Percentiles rank a stretch among this genome's conserved stretches.
These are phyloP conservation scores for Hirtodrosophila cameraria DNA, from an alignment of 2,888 invertebrate genomes.

Conservation along the genomic window DNA sequence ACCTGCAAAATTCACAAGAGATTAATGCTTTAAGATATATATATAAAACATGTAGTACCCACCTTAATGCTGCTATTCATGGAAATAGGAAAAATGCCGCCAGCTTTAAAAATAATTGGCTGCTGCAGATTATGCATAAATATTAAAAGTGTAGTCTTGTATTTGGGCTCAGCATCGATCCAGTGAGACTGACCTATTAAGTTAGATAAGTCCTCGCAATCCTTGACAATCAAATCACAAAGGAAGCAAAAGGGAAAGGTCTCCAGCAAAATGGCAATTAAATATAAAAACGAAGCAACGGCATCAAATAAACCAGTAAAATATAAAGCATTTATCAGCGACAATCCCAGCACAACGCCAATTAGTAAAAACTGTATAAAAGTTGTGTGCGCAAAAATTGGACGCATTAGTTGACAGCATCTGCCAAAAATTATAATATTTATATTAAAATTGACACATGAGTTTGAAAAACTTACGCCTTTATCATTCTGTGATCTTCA, in stretches of 20 bases:
- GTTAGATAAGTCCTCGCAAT: conserved; percentile 38
- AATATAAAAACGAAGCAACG: conserved; percentile 39
- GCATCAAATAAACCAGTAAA: conserved; percentile 43
- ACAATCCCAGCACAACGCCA: conserved; percentile 47
- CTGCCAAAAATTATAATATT: neutral
- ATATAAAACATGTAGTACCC: neutral
- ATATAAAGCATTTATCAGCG: conserved; percentile 47
- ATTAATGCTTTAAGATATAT: neutral
- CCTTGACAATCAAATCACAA: conserved; percentile 44
- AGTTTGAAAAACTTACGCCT: conserved; percentile 17
- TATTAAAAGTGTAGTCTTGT: conserved; percentile 29
- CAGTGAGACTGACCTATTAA: conserved; percentile 47
- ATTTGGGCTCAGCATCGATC: conserved; percentile 49
- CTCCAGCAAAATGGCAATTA: conserved; percentile 38
- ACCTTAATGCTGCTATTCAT: conserved; percentile 48
- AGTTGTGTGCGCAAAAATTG: conserved; percentile 45
- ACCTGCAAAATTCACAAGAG: conserved; percentile 27
- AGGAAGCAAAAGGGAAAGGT: conserved; percentile 62
- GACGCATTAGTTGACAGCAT: conserved; percentile 27
- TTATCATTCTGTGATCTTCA: conserved; percentile 38
- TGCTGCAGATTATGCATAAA: conserved; percentile 48
- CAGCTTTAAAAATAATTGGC: conserved; percentile 42
- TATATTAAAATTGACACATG: too few species aligned
- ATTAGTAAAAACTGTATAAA: conserved; percentile 56
- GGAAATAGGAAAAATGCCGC: conserved; percentile 48